These are phyloP conservation scores for Gymnopithys bicolor DNA, from an alignment of 2,797 vertebrate genomes.

Conservation along the genomic window DNA sequence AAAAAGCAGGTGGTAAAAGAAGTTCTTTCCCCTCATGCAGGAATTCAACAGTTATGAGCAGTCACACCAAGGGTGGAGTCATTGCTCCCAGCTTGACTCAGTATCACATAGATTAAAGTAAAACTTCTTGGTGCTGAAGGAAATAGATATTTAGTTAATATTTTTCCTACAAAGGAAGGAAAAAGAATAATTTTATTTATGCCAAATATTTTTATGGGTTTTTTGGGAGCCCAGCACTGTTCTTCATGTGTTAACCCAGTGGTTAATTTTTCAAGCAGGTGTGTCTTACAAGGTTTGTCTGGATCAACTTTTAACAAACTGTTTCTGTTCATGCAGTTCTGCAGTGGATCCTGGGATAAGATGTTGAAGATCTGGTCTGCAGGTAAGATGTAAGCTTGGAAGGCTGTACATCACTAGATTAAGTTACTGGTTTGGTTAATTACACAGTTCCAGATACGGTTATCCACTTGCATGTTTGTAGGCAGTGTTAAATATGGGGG, in stretches of 20 bases:
- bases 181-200: neutral
- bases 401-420: neutral
- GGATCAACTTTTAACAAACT: slow-evolving; percentile 1
- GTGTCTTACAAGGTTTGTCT: neutral
- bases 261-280: neutral
- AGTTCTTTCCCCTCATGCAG: neutral
- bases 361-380: slow-evolving; percentile 99
- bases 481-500: neutral
- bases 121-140: neutral
- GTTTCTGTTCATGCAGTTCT: slow-evolving; percentile 83
- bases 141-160: neutral
- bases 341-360: slow-evolving; percentile 99
- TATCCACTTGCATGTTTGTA: neutral
- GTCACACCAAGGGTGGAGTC: neutral
- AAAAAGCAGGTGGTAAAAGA: neutral
- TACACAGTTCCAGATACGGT: neutral
- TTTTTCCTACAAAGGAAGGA: neutral
- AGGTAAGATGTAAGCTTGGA: slow-evolving; percentile 77
- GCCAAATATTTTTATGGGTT: neutral
- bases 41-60: neutral
- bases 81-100: neutral
- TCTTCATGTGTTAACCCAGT: neutral
- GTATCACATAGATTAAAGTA: neutral
- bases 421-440: neutral
- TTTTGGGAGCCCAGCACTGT: neutral